phyloP scores from a whole-genome alignment of 2,888 invertebrate genomes.

The Chrysolina haemoptera region DNA sequence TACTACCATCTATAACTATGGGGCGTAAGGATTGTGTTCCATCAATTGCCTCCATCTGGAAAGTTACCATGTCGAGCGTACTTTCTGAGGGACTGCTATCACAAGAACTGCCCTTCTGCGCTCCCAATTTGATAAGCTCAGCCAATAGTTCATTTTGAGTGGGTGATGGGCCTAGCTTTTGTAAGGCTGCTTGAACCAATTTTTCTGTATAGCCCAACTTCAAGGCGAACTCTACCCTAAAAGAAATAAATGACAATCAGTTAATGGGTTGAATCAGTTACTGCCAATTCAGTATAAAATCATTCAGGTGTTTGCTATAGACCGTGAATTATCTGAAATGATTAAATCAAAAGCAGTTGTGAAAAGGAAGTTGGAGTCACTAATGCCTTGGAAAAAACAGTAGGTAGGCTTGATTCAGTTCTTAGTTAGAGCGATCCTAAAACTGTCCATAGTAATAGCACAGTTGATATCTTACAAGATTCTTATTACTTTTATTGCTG shows the following conservation, averaged over 20 bases:
- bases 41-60: slow-evolving; percentile 50
- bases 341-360: too few relatives aligned
- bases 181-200: slow-evolving; percentile 86
- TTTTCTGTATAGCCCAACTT: slow-evolving; percentile 94
- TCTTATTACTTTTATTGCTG: too few relatives aligned
- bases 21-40: slow-evolving; percentile 72
- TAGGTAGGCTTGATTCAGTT: too few relatives aligned
- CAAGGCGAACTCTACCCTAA: slow-evolving; percentile 88
- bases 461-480: too few relatives aligned
- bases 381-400: too few relatives aligned
- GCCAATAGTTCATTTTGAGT: slow-evolving; percentile 90
- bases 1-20: slow-evolving; percentile 94
- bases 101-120: slow-evolving; percentile 68
- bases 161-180: slow-evolving; percentile 88
- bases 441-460: too few relatives aligned
- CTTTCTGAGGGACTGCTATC: slow-evolving; percentile 67
- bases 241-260: slow-evolving; percentile 16
- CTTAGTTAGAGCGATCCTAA: too few relatives aligned
- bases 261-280: too few relatives aligned
- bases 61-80: slow-evolving; percentile 59
- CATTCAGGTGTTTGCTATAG: too few relatives aligned
- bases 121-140: slow-evolving; percentile 88
- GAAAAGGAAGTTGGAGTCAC: too few relatives aligned
- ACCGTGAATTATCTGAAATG: too few relatives aligned
- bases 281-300: too few relatives aligned